Base-by-base conservation (phyloP, 2,888 invertebrate species). In the Agriopis leucophaearia region DNA sequence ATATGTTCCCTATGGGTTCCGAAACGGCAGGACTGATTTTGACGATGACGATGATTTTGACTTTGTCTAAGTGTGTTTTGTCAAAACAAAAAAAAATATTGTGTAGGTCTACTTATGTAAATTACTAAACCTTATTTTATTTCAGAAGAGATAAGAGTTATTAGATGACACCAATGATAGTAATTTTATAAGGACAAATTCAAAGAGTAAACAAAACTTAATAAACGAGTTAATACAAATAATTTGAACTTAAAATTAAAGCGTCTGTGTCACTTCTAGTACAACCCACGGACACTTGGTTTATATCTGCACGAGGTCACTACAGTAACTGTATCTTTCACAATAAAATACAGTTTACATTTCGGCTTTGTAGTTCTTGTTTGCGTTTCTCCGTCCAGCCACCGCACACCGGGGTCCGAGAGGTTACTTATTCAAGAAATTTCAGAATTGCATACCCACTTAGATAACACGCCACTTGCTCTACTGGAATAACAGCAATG, bases 281-380 rank as follows among this genome's bases (percentile, higher is more conserved):
- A 65, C 58, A 40, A 7, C 35, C 58, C 8, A 13, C 27, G 27
- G 5, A 27, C 27, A 3, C 27, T 27, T 27, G 27, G 3, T 45
- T 57, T 67, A 68, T 51, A 65, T 59, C 52, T 61, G 57, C 56
- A 61, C 13, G 16, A 50, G 66, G 44, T 64, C 62, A 72, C 59
- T 70, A 70, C 72, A 71, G 74, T 76, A n/a, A 83, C 83, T 78
- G 80, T 84, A 83, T 83, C 82, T 87, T 81, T 79, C 69, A 80
- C 84, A 81, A 85, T 87, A 86, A 88, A 89, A 87, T 82, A 86
- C 81, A 80, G 84, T 85, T 87, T 88, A 87, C 87, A 85, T 85
- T 88, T 83, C 78, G 80, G 83, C 85, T 87, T 85, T 81, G 83
- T 82, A 83, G 84, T 85, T 80, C 81, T 82, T 83, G 84, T 85